These are phyloP conservation scores for Triplophysa dalaica DNA, from an alignment of 2,113 vertebrate genomes.

Conservation along the genomic window DNA sequence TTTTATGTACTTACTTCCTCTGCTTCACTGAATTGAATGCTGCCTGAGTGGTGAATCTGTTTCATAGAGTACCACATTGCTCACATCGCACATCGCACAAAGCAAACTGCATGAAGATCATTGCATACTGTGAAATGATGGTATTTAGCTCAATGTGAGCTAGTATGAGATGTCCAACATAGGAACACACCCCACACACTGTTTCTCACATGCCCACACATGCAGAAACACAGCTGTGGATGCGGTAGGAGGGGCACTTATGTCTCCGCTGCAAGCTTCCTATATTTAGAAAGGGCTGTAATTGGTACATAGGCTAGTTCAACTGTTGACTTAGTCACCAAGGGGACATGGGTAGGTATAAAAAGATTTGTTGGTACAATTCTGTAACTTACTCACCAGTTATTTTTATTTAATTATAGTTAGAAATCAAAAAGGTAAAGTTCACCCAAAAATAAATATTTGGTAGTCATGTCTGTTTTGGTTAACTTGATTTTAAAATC, in stretches of 20 bases:
- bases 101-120: not conserved
- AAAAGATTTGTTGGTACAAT: too few species aligned
- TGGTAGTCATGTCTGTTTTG: too few species aligned
- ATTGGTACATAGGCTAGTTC: slow-evolving; percentile 33
- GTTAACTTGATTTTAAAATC: too few species aligned
- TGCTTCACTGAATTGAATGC: slow-evolving; percentile 17
- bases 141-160: slow-evolving; percentile 3
- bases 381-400: too few species aligned
- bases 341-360: not conserved
- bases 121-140: not conserved
- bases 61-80: slow-evolving; percentile 3
- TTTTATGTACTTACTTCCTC: slow-evolving; percentile 43
- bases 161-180: not conserved
- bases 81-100: not conserved
- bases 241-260: slow-evolving; percentile 13
- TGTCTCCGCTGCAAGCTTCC: slow-evolving; percentile 21
- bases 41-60: slow-evolving; percentile 27
- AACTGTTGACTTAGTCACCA: slow-evolving; percentile 27
- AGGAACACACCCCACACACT: slow-evolving; percentile 26
- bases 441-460: too few species aligned
- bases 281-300: slow-evolving; percentile 56
- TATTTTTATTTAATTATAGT: too few species aligned
- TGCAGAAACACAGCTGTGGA: slow-evolving; percentile 45
- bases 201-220: slow-evolving; percentile 11
- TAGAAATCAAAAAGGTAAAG: too few species aligned